Evolutionary conservation across 2,113 vertebrate species (phyloP).

Genomic region (Thryonomys swinderianus): DNA sequence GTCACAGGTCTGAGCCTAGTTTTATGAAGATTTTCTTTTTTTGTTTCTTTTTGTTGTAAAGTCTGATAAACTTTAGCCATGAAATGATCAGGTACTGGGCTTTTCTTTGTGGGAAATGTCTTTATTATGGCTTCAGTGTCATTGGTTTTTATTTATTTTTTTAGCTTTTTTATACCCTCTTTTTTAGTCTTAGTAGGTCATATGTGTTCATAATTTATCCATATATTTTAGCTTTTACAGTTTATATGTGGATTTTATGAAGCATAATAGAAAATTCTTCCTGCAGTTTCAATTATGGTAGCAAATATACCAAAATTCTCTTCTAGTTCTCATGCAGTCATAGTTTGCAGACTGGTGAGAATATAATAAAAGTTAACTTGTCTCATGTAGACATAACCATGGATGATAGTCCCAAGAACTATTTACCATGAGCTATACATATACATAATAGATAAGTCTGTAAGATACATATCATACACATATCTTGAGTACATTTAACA

Average conservation of each 20-base stretch:
- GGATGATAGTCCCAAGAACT: not conserved
- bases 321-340: not conserved
- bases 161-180: not conserved
- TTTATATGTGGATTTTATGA: not conserved
- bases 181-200: not conserved
- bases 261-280: not conserved
- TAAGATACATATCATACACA: not conserved
- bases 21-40: not conserved
- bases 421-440: not conserved
- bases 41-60: not conserved
- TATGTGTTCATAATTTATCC: not conserved
- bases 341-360: not conserved
- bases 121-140: not conserved
- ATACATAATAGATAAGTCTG: not conserved
- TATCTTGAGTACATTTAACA: not conserved
- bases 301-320: not conserved
- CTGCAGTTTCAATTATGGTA: not conserved
- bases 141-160: not conserved
- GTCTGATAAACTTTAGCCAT: not conserved
- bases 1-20: not conserved
- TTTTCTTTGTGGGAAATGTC: not conserved
- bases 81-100: not conserved
- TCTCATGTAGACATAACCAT: not conserved
- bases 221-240: not conserved
- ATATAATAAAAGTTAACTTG: not conserved